phyloP scores from a whole-genome alignment of 1,140 invertebrate genomes.

The Cataglyphis hispanica region DNA sequence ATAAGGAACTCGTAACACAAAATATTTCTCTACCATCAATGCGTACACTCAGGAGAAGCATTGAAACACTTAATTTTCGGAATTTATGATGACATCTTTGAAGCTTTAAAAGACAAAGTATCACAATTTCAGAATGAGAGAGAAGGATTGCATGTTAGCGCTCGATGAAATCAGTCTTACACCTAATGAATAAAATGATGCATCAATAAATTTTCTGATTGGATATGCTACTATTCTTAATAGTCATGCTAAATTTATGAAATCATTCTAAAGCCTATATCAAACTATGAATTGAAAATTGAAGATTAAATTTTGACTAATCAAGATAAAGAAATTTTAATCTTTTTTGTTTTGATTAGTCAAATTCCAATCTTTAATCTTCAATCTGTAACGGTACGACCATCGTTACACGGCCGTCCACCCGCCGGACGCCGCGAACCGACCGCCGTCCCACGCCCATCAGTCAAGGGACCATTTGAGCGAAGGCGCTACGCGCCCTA shows the following conservation, averaged over 20 bases:
- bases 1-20: background rate
- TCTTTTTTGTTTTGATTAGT: no score
- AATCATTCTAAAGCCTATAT: no score
- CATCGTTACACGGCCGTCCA: no score
- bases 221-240: background rate
- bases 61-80: constrained; percentile 10
- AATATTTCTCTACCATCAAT: background rate
- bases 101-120: constrained; percentile 1
- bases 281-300: no score
- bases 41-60: background rate
- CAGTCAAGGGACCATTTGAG: no score
- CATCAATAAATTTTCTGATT: background rate
- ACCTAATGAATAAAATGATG: background rate
- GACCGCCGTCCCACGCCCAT: no score
- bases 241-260: background rate
- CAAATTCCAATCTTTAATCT: no score
- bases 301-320: no score
- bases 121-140: background rate
- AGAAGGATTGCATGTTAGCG: background rate
- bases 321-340: no score
- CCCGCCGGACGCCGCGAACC: no score
- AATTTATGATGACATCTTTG: background rate
- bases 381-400: no score
- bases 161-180: background rate
- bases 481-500: no score